phyloP scores from a whole-genome alignment of 2,113 vertebrate genomes.

The Melanerpes formicivorus region DNA sequence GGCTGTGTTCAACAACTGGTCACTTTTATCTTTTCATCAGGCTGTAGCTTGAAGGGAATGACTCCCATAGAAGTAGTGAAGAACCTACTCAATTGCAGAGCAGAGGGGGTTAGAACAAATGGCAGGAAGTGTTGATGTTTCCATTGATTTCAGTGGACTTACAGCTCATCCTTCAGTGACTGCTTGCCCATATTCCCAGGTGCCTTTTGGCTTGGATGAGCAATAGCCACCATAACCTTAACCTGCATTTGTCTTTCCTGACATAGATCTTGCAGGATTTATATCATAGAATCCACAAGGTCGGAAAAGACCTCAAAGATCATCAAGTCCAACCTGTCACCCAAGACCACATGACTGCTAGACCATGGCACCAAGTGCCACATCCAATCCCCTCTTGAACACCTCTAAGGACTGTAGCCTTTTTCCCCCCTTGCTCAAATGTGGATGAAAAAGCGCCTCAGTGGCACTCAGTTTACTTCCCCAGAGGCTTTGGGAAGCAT shows the following conservation, averaged over 20 bases:
- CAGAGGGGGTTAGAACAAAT: neutral
- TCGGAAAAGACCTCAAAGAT: too few species aligned
- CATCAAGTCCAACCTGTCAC: too few species aligned
- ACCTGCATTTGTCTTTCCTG: neutral
- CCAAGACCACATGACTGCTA: too few species aligned
- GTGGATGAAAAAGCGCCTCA: neutral
- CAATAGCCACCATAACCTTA: neutral
- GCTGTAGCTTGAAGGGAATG: neutral
- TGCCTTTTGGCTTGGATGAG: neutral
- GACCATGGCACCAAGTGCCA: too few species aligned
- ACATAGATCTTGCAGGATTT: neutral
- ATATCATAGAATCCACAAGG: neutral
- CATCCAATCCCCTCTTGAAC: too few species aligned
- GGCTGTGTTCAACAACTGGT: conserved; percentile 20
- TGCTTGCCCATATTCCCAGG: neutral
- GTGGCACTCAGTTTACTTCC: neutral
- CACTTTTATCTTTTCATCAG: conserved; percentile 39
- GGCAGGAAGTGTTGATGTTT: neutral
- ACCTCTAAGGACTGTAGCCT: neutral
- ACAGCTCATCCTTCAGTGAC: neutral
- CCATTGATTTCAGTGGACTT: neutral
- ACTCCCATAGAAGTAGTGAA: neutral
- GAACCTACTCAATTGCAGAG: neutral
- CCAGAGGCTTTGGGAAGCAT: neutral
- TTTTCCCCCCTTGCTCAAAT: neutral